Percentiles rank a stretch among this genome's conserved stretches.
These are phyloP conservation scores for Erythrolamprus reginae DNA, from an alignment of 2,113 vertebrate species.

Conservation along the genomic window DNA sequence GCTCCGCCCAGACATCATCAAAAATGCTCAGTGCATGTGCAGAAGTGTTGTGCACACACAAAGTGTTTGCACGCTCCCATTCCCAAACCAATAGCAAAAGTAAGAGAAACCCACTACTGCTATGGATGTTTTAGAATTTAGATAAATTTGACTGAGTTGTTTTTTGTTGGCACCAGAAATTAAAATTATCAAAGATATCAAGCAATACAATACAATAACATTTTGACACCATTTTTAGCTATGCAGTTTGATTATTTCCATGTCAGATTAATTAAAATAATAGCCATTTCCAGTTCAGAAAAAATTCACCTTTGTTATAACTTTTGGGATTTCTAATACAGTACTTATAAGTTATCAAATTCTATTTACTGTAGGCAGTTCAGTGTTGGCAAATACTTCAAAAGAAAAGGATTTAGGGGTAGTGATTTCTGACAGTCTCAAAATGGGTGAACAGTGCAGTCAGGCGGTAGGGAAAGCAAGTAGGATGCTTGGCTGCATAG, in stretches of 20 bases:
- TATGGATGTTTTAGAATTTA: not conserved
- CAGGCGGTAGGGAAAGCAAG: too few relatives aligned
- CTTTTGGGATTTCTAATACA: not conserved
- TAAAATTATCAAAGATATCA: not conserved
- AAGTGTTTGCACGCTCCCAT: too few relatives aligned
- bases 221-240: not conserved
- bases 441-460: too few relatives aligned
- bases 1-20: too few relatives aligned
- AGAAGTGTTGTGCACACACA: too few relatives aligned
- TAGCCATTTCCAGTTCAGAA: not conserved
- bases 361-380: not conserved
- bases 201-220: not conserved
- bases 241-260: not conserved
- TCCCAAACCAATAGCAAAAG: too few relatives aligned
- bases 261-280: not conserved
- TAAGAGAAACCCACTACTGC: too few relatives aligned
- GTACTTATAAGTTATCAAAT: not conserved
- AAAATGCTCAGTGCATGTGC: too few relatives aligned
- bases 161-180: not conserved
- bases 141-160: not conserved
- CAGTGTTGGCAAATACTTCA: too few relatives aligned
- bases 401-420: too few relatives aligned
- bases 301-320: not conserved
- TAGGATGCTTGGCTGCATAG: too few relatives aligned
- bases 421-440: too few relatives aligned